Base-by-base conservation (phyloP, 2,888 invertebrate species). In the Ectobius pallidus region DNA sequence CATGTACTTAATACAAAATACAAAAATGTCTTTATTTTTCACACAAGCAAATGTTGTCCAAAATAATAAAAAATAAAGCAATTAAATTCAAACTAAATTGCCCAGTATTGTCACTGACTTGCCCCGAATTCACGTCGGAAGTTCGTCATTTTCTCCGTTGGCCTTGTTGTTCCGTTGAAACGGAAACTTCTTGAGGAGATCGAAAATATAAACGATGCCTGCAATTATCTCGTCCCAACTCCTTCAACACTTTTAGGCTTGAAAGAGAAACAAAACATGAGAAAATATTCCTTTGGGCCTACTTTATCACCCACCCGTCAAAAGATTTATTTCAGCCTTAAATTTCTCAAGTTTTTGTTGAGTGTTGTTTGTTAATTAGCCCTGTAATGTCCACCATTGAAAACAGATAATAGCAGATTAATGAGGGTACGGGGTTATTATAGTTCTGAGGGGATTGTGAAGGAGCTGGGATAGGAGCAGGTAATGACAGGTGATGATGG, bases 321-420 rank as follows among this genome's bases (percentile, higher is more conserved):
- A 32, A 58, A 58, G 30, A 30, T 30, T 58, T n/a, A 30, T 30
- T 30, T 58, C 52, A 58, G 32, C 32, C 16, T 4, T 58, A n/a
- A 34, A 34, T 58, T 58, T 58, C 27, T 4, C 58, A 4, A 27
- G 58, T 16, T 58, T 58, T 30, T 58, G 32, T 16, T 30, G n/a
- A 32, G 30, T n/a, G n/a, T 30, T 58, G 16, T 25, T 58, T n/a
- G 20, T 65, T 46, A 65, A 46, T 65, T 65, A 44, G 22, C 44
- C n/a, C 46, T 27, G n/a, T 25, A 46, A 46, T 30, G 46, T 46
- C 65, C 44, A 42, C 65, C 27, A 46, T 27, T 65, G 22, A 46
- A 30, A 58, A 52, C 49, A 9, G 39, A 39, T 39, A 39, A 9
- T 39, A 39, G 14, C 2, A 25, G 16, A 25, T 25, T 25, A 4